These are phyloP conservation scores for Odontocerum albicorne DNA, from an alignment of 2,888 invertebrate genomes.

Conservation along the genomic window DNA sequence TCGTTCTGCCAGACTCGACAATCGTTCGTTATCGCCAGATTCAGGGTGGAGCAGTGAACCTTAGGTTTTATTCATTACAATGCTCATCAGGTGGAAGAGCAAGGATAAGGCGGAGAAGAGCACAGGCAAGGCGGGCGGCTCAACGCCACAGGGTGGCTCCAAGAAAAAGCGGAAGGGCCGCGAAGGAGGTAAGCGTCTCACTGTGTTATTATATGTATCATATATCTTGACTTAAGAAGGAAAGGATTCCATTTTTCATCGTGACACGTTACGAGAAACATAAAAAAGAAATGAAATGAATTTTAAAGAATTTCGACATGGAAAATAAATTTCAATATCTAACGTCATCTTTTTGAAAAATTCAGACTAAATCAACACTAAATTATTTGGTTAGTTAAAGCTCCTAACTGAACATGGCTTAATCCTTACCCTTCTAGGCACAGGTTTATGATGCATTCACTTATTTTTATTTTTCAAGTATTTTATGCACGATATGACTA, in stretches of 20 bases:
- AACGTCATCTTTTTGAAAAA: too few relatives aligned
- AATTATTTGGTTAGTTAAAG: too few relatives aligned
- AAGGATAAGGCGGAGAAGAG: constrained; percentile 75
- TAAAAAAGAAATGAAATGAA: neutral
- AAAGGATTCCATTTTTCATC: neutral
- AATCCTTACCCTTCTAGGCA: too few relatives aligned
- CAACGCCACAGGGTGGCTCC: constrained; percentile 57
- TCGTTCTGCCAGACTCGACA: too few relatives aligned
- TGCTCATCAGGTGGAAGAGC: constrained; percentile 85
- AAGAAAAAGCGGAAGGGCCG: constrained; percentile 86
- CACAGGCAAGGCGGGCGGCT: constrained; percentile 54
- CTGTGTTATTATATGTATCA: neutral
- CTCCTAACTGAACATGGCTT: too few relatives aligned
- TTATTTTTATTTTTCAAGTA: too few relatives aligned
- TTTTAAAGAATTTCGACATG: neutral
- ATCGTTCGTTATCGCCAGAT: too few relatives aligned
- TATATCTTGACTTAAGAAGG: neutral
- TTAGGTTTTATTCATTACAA: too few relatives aligned
- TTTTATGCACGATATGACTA: too few relatives aligned
- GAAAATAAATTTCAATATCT: neutral
- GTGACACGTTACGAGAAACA: neutral
- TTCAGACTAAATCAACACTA: too few relatives aligned
- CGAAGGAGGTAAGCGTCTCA: constrained; percentile 67
- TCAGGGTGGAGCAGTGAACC: too few relatives aligned
- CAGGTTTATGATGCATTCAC: too few relatives aligned